These are phyloP conservation scores for Shargacucullia verbasci DNA, from an alignment of 2,888 invertebrate species.

Conservation along the genomic window DNA sequence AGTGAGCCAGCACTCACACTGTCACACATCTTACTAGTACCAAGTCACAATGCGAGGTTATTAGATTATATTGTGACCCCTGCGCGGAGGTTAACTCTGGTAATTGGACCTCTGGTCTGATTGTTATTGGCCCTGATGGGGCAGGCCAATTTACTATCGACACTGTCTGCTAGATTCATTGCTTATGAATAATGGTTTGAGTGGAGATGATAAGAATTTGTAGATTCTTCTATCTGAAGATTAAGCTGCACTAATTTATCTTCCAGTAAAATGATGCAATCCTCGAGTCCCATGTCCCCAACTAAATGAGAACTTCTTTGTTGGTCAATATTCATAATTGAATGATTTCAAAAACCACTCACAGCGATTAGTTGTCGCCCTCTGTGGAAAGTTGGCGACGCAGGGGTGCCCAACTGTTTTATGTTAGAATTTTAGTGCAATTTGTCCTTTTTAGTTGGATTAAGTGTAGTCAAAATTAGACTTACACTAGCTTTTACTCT, in stretches of 20 bases:
- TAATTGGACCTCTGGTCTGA: constrained; percentile 73
- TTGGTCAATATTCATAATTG: constrained; percentile 83
- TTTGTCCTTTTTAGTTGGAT: too few relatives aligned
- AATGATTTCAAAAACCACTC: constrained; percentile 81
- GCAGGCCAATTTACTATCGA: constrained; percentile 38
- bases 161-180: constrained; percentile 37
- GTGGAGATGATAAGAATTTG: neutral
- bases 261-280: constrained; percentile 14
- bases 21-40: neutral
- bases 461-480: too few relatives aligned
- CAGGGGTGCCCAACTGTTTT: constrained; percentile 63
- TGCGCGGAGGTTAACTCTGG: constrained; percentile 71
- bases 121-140: constrained; percentile 54
- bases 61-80: constrained; percentile 78
- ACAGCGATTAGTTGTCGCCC: constrained; percentile 82
- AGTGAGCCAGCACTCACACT: constrained; percentile 6
- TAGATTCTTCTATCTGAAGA: too few relatives aligned
- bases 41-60: constrained; percentile 49
- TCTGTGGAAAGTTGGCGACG: constrained; percentile 56
- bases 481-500: too few relatives aligned
- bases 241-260: neutral
- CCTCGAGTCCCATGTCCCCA: constrained; percentile 18
- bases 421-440: neutral
- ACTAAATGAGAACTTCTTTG: constrained; percentile 53
- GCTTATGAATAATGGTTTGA: constrained; percentile 6